A percentile compares a stretch with the other conserved stretches of the same genome.
These are phyloP conservation scores for Phrynosoma blainvillii DNA, from an alignment of 2,113 vertebrate genomes.

Conservation along the genomic window DNA sequence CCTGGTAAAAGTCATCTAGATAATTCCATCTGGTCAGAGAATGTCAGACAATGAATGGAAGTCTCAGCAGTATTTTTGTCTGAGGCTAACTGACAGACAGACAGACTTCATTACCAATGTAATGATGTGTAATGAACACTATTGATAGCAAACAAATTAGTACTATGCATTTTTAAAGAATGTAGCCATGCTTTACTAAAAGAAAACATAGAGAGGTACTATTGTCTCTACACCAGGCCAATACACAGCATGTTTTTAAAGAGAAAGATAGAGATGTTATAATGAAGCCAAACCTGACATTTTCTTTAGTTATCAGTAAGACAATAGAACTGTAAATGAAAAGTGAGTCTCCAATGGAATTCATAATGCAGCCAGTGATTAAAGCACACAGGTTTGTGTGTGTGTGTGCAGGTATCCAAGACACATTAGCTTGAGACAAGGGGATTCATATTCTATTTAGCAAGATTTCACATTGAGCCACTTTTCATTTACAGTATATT, in stretches of 20 bases:
- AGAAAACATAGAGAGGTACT: background rate
- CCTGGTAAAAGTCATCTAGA: background rate
- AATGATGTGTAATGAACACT: background rate
- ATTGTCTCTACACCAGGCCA: background rate
- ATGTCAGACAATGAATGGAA: background rate
- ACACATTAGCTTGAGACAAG: conserved; percentile 75
- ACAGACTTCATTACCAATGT: background rate
- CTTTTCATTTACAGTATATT: conserved; percentile 77
- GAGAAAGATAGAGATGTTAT: background rate
- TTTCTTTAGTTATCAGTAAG: background rate
- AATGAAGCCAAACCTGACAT: conserved; percentile 20
- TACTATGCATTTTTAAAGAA: background rate
- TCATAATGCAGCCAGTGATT: conserved; percentile 51
- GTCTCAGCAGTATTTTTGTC: background rate
- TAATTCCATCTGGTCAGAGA: background rate
- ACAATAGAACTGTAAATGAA: conserved; percentile 20
- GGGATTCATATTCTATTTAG: conserved; percentile 75
- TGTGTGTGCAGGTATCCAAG: conserved; percentile 56
- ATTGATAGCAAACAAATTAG: background rate
- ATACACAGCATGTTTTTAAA: background rate
- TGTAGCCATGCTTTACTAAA: background rate
- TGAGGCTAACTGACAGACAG: background rate
- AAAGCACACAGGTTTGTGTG: conserved; percentile 53
- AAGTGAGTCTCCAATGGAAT: conserved; percentile 30
- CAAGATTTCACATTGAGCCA: conserved; percentile 71